Conservation (phyloP, 2,888 invertebrate species). For the Auanema sp. region DNA sequence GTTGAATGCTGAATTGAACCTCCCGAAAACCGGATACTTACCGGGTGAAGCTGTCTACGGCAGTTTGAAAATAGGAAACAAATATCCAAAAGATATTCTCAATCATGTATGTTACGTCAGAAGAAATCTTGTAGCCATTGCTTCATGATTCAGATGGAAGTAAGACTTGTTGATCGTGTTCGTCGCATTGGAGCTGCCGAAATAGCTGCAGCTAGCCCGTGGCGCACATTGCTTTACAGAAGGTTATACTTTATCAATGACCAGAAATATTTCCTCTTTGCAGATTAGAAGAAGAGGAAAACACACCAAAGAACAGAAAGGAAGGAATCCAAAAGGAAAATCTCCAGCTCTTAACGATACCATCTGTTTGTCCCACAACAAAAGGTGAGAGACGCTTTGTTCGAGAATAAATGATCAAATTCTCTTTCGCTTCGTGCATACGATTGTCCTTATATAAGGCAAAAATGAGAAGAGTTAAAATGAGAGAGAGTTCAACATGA, state of each 20-base stretch:
- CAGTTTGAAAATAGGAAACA: slow-evolving; percentile 43
- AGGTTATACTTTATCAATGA: slow-evolving; percentile 22
- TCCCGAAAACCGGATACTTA: slow-evolving; percentile 54
- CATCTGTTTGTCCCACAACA: slow-evolving; percentile 39
- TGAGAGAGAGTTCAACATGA: neutral
- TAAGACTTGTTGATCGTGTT: slow-evolving; percentile 43
- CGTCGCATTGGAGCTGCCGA: slow-evolving; percentile 38
- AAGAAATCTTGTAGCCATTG: no score
- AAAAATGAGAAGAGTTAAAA: no score
- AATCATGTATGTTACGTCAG: slow-evolving; percentile 28
- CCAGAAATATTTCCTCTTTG: neutral
- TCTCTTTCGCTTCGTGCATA: no score
- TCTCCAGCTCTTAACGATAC: slow-evolving; percentile 39
- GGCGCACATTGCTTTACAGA: slow-evolving; percentile 35
- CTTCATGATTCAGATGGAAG: slow-evolving; percentile 45
- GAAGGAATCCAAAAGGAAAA: slow-evolving; percentile 31
- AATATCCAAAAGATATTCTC: slow-evolving; percentile 46
- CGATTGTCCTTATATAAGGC: no score
- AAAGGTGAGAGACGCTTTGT: no score
- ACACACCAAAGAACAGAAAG: slow-evolving; percentile 23
- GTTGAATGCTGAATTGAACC: slow-evolving; percentile 47
- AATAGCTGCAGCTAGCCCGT: slow-evolving; percentile 31
- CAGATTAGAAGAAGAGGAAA: slow-evolving; percentile 19
- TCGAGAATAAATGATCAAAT: no score
- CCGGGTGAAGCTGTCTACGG: slow-evolving; percentile 58